Evolutionary conservation across 2,888 invertebrate species (phyloP).

Genomic region (Drosophila recens): DNA sequence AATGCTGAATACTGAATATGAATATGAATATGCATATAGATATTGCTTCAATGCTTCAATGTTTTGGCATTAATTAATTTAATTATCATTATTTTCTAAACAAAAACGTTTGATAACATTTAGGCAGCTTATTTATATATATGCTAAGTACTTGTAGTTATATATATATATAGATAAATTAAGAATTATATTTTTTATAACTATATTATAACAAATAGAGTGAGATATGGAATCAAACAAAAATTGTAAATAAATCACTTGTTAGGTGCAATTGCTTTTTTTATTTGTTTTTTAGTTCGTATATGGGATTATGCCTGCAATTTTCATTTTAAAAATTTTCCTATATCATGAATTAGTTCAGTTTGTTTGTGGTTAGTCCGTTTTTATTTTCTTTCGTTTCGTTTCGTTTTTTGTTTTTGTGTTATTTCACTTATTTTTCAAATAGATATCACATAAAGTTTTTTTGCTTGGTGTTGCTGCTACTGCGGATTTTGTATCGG

Average conservation of each 20-base stretch:
- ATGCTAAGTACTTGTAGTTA: constrained; percentile 42
- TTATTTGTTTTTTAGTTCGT: constrained; percentile 1
- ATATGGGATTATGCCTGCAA: constrained; percentile 16
- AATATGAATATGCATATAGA: constrained; percentile 2
- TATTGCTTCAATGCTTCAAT: constrained; percentile 28
- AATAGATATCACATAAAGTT: constrained; percentile 74
- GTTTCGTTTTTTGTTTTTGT: constrained; percentile 20
- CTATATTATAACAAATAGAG: constrained; percentile 17
- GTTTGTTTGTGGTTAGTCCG: constrained; percentile 25
- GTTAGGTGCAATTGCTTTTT: constrained; percentile 16
- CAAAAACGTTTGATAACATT: constrained; percentile 37
- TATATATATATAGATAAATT: neutral
- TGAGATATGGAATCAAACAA: neutral
- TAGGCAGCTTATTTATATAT: constrained; percentile 28
- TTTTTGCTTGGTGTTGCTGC: constrained; percentile 54
- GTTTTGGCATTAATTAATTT: constrained; percentile 1
- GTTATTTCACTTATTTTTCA: constrained; percentile 71
- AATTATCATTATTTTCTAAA: constrained; percentile 10
- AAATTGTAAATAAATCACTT: neutral
- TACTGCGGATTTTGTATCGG: constrained; percentile 59
- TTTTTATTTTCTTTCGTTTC: constrained; percentile 31
- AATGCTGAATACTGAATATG: constrained; percentile 1
- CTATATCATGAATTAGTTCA: constrained; percentile 18
- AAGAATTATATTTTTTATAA: neutral
- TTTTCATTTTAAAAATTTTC: constrained; percentile 28